These are phyloP conservation scores for Scyliorhinus canicula DNA, from an alignment of 2,797 vertebrate species.

Conservation along the genomic window DNA sequence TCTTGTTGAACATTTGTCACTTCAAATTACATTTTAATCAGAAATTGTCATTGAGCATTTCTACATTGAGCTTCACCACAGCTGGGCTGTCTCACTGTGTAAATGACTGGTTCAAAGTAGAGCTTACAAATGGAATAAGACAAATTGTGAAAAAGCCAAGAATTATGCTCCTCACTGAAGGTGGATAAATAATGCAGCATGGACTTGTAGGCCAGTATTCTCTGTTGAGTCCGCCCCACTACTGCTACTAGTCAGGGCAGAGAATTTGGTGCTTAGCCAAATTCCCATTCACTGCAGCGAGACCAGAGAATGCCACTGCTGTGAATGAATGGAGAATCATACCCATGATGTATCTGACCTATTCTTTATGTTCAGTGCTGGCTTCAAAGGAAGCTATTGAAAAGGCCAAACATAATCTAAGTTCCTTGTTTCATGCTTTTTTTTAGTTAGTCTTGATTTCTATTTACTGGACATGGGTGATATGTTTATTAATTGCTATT, in stretches of 20 bases:
- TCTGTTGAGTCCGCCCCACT: no score
- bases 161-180: background rate
- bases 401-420: background rate
- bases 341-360: background rate
- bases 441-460: background rate
- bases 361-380: background rate
- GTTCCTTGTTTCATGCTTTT: background rate
- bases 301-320: no score
- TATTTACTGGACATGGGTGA: background rate
- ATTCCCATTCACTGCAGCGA: no score
- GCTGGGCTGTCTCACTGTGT: background rate
- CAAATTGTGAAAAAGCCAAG: background rate
- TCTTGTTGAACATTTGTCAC: background rate
- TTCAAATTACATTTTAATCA: background rate
- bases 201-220: no score
- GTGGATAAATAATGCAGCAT: no score
- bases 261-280: no score
- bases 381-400: background rate
- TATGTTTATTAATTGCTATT: constrained; percentile 7
- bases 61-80: background rate
- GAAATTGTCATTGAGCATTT: background rate
- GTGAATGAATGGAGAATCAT: no score
- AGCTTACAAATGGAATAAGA: background rate
- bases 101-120: background rate
- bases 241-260: no score